A percentile compares a stretch with the other conserved stretches of the same genome.
Conservation (phyloP, 35 echinoderm and acorn worm species). For the Apostichopus californicus region DNA sequence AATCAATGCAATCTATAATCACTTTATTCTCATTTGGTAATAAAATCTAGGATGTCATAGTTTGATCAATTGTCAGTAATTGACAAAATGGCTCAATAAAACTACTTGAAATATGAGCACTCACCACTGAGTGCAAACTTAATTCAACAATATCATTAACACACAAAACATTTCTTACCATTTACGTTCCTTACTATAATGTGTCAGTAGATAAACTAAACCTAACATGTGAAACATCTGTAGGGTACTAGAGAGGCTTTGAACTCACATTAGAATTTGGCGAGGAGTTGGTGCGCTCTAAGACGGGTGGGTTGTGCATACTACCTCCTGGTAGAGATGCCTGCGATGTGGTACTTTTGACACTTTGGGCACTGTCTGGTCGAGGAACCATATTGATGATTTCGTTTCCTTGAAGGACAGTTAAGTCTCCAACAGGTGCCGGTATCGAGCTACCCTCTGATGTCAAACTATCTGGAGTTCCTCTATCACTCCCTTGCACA, state of each 20-base stretch:
- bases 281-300: slow-evolving; percentile 41
- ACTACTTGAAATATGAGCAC: too few relatives aligned
- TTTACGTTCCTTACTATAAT: too few relatives aligned
- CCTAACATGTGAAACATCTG: too few relatives aligned
- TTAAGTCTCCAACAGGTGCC: slow-evolving; percentile 20
- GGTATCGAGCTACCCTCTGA: slow-evolving; percentile 69
- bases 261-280: slow-evolving; percentile 39
- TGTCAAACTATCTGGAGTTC: slow-evolving; percentile 83
- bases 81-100: too few relatives aligned
- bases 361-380: slow-evolving; percentile 44
- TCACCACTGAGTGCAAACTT: too few relatives aligned
- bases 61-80: too few relatives aligned
- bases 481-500: slow-evolving; percentile 66
- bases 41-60: too few relatives aligned
- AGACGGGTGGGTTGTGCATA: slow-evolving; percentile 17
- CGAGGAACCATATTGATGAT: background rate
- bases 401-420: slow-evolving; percentile 7
- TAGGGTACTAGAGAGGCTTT: background rate
- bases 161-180: too few relatives aligned
- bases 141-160: too few relatives aligned
- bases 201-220: too few relatives aligned
- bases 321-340: slow-evolving; percentile 9
- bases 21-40: too few relatives aligned
- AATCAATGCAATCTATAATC: too few relatives aligned
- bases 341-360: slow-evolving; percentile 41